Conservation (phyloP, 2,797 vertebrate species). For the Platalea minor region DNA sequence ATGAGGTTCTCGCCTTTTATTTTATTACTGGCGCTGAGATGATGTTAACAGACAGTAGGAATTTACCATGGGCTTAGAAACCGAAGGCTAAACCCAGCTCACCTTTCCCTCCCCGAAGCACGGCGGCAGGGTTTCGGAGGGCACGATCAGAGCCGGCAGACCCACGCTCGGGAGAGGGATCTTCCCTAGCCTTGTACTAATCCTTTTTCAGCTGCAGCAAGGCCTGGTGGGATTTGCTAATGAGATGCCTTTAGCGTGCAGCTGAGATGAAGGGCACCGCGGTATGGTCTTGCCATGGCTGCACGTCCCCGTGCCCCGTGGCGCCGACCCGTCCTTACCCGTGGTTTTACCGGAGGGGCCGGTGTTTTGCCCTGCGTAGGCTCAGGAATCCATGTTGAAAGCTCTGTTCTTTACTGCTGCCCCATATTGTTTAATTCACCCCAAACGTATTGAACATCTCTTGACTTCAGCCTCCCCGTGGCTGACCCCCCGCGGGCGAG, state of each 20-base stretch:
- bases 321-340: fast-evolving
- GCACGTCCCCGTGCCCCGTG: fast-evolving
- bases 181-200: neutral
- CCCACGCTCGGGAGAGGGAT: neutral
- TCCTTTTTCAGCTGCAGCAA: neutral
- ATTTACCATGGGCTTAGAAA: neutral
- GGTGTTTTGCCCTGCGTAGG: neutral
- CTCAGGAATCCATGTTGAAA: neutral
- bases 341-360: neutral
- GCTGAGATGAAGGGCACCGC: neutral
- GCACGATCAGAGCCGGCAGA: fast-evolving
- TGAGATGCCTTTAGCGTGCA: neutral
- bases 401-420: neutral
- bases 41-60: no score
- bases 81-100: neutral
- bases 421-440: slow-evolving; percentile 21
- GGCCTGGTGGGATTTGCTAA: neutral
- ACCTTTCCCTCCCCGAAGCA: neutral
- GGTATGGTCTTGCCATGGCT: fast-evolving
- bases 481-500: neutral
- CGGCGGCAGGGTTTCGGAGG: neutral
- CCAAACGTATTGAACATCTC: neutral
- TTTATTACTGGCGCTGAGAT: fast-evolving
- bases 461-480: neutral
- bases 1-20: neutral